phyloP scores from a whole-genome alignment of 1,140 invertebrate genomes.

The Hermetia illucens region DNA sequence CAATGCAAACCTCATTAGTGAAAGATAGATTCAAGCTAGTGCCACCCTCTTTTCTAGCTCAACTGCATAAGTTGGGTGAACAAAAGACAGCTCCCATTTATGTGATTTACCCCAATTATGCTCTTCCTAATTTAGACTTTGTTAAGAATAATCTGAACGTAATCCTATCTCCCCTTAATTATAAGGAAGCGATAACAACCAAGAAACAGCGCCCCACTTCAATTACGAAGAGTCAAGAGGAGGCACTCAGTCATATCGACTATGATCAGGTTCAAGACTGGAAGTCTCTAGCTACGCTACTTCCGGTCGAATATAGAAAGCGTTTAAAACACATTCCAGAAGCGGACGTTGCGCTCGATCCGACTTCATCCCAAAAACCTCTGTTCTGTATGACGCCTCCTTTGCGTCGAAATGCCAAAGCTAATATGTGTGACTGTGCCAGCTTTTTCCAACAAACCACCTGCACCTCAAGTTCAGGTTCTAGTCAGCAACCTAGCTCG shows the following conservation, averaged over 20 bases:
- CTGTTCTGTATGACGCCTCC: constrained; percentile 49
- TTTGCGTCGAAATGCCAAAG: constrained; percentile 36
- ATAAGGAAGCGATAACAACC: constrained; percentile 23
- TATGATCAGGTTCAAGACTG: constrained; percentile 77
- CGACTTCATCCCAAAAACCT: constrained; percentile 40
- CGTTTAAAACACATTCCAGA: constrained; percentile 61
- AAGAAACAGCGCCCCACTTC: constrained; percentile 52
- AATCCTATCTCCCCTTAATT: constrained; percentile 35
- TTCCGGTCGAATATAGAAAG: constrained; percentile 65
- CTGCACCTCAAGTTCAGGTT: constrained; percentile 46
- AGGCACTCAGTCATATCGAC: constrained; percentile 60
- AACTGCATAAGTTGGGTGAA: constrained; percentile 42
- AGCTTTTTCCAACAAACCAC: constrained; percentile 24
- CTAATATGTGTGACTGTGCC: constrained; percentile 44
- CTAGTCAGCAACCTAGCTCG: constrained; percentile 63
- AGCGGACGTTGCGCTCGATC: constrained; percentile 28
- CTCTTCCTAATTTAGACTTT: constrained; percentile 76
- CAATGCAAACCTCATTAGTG: constrained; percentile 50
- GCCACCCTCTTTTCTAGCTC: constrained; percentile 48
- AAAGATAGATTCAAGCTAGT: constrained; percentile 36
- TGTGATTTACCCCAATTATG: constrained; percentile 84
- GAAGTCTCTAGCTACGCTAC: constrained; percentile 75
- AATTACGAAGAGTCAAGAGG: constrained; percentile 55
- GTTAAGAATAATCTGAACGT: constrained; percentile 50
- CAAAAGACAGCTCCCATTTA: constrained; percentile 61